Evolutionary conservation across 35 echinoderm and acorn worm species (phyloP).

Genomic region (Eucidaris tribuloides): DNA sequence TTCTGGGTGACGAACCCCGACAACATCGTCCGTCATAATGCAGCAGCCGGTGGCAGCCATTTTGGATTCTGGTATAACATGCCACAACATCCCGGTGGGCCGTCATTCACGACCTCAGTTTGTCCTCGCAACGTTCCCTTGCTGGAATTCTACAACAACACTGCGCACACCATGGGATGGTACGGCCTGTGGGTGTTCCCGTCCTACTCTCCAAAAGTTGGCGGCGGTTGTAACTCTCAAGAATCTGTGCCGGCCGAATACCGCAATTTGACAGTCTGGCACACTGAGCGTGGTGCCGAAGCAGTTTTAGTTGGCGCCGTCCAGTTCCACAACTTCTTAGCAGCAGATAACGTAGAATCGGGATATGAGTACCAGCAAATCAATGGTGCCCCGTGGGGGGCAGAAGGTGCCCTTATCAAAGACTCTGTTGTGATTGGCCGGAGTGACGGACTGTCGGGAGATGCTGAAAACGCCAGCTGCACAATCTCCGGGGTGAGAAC

Average conservation of each 20-base stretch:
- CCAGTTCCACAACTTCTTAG: conserved; percentile 64
- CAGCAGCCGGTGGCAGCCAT: conserved; percentile 65
- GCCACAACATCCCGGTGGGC: conserved; percentile 52
- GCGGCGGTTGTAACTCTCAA: conserved; percentile 16
- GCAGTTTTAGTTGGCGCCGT: conserved; percentile 48
- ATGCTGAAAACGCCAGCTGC: background rate
- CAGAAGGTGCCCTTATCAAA: conserved; percentile 51
- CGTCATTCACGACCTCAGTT: conserved; percentile 52
- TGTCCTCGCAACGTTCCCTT: conserved; percentile 59
- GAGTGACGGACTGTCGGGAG: conserved; percentile 12
- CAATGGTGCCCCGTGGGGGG: conserved; percentile 12
- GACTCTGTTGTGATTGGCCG: conserved; percentile 53
- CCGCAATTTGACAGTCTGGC: conserved; percentile 46
- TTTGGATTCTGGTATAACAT: conserved; percentile 79
- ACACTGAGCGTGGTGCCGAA: conserved; percentile 70
- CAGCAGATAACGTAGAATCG: conserved; percentile 43
- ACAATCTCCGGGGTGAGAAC: conserved; percentile 35
- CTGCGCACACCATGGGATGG: conserved; percentile 63
- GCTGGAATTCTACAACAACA: conserved; percentile 61
- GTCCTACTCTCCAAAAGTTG: conserved; percentile 36
- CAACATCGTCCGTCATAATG: conserved; percentile 71
- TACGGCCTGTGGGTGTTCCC: conserved; percentile 77
- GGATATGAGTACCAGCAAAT: conserved; percentile 50
- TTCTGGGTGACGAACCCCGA: conserved; percentile 83
- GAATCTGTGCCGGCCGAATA: conserved; percentile 40